Evolutionary conservation across 2,113 vertebrate species (phyloP), one percentile per base, ranked within the genome.

Genomic region (Laticauda colubrina): DNA sequence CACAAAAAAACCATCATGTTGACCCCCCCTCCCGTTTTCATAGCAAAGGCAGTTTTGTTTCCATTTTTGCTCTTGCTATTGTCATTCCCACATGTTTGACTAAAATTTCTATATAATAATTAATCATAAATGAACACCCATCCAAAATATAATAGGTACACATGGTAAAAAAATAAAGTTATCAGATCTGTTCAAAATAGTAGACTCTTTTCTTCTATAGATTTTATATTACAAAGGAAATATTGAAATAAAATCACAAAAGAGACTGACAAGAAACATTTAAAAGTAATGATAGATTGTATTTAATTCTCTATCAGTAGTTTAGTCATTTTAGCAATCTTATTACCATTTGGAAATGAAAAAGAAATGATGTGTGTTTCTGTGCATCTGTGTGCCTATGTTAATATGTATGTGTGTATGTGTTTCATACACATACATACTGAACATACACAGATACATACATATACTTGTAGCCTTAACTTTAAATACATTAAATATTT

Each of bases 101-200:
- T 97, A 96, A 96, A 93, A 94, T 95, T 93, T 92, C 95, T 96
- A 95, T 95, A 95, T 94, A 95, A 96, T 95, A 96, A 97, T 97
- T 90, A 24, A 97, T 97, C 96, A 96, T 96, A 97, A 96, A 95
- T 96, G 95, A 96, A 97, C 97, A 61, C 56, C 45, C 45, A 56
- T 48, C 96, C 69, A 96, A 96, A 97, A 96, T 96, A 95, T 97
- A 97, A 97, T 96, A 96, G 95, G 93, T 95, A 97, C 95, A 91
- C 48, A 96, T 94, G 96, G 96, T 97, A 97, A 97, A 97, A 97
- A 97, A 97, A 97, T 97, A 97, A 96, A 97, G 90, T 96, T 96
- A 97, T 97, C 95, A 97, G 97, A 96, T 96, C 94, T 96, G 94
- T 96, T 95, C 96, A 97, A 97, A 97, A 97, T 97, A 96, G 94